A percentile compares a stretch with the other conserved stretches of the same genome.
Conservation (phyloP, 2,888 invertebrate species). For the Lagria hirta region DNA sequence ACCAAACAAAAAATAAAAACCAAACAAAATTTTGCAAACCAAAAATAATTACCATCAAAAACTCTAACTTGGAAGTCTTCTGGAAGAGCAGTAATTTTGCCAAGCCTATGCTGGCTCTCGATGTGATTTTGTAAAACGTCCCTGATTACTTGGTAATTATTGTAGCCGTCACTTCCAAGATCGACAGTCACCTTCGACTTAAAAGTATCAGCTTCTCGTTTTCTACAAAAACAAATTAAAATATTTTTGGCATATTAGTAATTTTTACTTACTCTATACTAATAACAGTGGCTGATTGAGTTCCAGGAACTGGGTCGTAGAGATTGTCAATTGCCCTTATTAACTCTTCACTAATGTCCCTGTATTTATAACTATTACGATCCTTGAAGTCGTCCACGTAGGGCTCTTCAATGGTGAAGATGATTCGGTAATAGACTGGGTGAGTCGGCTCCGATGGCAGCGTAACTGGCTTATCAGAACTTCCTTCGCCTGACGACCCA, state of each 20-base stretch:
- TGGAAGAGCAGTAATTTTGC: conserved; percentile 58
- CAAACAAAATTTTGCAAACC: conserved; percentile 27
- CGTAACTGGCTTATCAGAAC: conserved; percentile 4
- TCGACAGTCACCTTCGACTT: conserved; percentile 69
- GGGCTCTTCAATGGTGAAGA: conserved; percentile 65
- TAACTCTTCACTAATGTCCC: conserved; percentile 61
- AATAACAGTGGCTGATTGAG: conserved; percentile 64
- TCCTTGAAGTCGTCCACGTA: conserved; percentile 61
- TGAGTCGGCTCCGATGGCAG: conserved; percentile 9
- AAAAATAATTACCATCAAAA: conserved; percentile 56
- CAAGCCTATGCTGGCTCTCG: conserved; percentile 57
- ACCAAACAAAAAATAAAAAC: conserved; percentile 33
- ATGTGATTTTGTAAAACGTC: conserved; percentile 62
- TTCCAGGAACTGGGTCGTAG: conserved; percentile 59
- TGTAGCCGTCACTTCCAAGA: conserved; percentile 62
- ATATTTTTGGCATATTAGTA: background rate
- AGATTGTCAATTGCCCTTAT: conserved; percentile 62
- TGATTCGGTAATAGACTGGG: conserved; percentile 57
- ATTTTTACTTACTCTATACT: conserved; percentile 67
- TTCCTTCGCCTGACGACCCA: conserved; percentile 9
- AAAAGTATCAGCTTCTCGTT: conserved; percentile 60
- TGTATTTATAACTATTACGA: conserved; percentile 62
- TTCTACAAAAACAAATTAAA: conserved; percentile 50
- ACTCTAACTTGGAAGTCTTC: conserved; percentile 63
- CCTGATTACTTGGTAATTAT: conserved; percentile 55